These are phyloP conservation scores for Cataglyphis albicans DNA, from an alignment of 2,888 invertebrate species.

Conservation along the genomic window DNA sequence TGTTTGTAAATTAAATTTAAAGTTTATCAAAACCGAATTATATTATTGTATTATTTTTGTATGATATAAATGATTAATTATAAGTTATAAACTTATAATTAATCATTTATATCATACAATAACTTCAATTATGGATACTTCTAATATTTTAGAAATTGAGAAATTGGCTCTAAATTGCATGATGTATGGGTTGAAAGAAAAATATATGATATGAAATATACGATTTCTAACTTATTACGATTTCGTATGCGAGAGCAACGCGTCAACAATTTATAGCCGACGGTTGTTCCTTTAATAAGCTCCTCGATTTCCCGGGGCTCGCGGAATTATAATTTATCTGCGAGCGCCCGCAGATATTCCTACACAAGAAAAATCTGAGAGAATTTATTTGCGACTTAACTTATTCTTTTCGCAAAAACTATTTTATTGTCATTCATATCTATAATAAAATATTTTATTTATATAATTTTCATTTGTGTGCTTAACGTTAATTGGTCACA, in stretches of 20 bases:
- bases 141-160: conserved; percentile 20
- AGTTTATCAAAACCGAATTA: background rate
- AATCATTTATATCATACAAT: too few relatives aligned
- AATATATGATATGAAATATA: conserved; percentile 14
- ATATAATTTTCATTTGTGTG: background rate
- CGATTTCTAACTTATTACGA: conserved; percentile 65
- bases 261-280: conserved; percentile 68
- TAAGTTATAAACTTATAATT: background rate
- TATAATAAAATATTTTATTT: background rate
- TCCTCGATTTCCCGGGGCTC: conserved; percentile 49
- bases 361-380: conserved; percentile 16
- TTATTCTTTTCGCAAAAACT: background rate
- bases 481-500: background rate
- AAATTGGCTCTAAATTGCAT: conserved; percentile 70
- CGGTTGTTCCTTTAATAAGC: conserved; percentile 65
- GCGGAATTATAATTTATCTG: conserved; percentile 48
- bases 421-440: conserved; percentile 13
- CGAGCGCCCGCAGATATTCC: conserved; percentile 43
- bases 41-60: background rate
- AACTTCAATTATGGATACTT: background rate
- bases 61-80: background rate
- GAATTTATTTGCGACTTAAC: conserved; percentile 26
- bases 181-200: conserved; percentile 47
- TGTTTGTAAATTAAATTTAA: background rate
- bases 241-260: conserved; percentile 57